Evolutionary conservation across 53 echinoderm and acorn worm species (phyloP).

Genomic region (Patiria pectinifera): DNA sequence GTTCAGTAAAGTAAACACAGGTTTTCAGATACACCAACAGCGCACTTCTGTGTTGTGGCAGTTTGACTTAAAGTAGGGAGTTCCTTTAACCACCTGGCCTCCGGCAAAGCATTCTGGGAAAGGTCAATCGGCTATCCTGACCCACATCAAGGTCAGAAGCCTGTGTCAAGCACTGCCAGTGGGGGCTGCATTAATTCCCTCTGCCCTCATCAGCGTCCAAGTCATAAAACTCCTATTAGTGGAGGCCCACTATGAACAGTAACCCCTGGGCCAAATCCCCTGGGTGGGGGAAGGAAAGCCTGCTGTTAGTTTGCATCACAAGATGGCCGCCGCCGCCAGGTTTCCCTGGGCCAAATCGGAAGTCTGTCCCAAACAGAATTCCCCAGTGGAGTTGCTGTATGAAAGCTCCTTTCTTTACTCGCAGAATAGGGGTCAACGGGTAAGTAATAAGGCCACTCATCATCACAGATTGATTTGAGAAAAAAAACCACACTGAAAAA

Average conservation of each 20-base stretch:
- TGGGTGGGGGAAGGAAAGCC: not conserved
- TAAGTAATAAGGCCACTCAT: conserved; percentile 12
- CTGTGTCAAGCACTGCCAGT: conserved; percentile 6
- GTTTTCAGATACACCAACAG: too few relatives aligned
- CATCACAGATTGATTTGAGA: not conserved
- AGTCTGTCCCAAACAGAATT: not conserved
- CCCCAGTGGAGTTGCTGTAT: not conserved
- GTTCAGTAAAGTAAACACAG: not conserved
- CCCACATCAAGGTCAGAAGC: conserved; percentile 56
- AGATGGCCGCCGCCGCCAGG: not conserved
- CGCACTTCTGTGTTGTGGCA: too few relatives aligned
- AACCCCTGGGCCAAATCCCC: conserved; percentile 46
- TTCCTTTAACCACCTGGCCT: not conserved
- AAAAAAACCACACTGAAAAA: not conserved
- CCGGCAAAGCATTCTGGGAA: conserved; percentile 12
- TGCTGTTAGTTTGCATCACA: not conserved
- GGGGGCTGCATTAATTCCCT: conserved; percentile 42
- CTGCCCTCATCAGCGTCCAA: conserved; percentile 40
- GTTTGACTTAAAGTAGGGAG: too few relatives aligned
- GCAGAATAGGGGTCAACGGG: conserved; percentile 1
- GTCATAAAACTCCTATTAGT: conserved; percentile 53
- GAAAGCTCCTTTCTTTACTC: not conserved
- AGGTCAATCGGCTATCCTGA: conserved; percentile 45
- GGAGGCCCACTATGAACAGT: conserved; percentile 14
- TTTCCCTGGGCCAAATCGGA: conserved; percentile 21